Percentiles rank a stretch among this genome's conserved stretches.
Conservation (phyloP, 2,888 invertebrate species). For the Spisula solida region DNA sequence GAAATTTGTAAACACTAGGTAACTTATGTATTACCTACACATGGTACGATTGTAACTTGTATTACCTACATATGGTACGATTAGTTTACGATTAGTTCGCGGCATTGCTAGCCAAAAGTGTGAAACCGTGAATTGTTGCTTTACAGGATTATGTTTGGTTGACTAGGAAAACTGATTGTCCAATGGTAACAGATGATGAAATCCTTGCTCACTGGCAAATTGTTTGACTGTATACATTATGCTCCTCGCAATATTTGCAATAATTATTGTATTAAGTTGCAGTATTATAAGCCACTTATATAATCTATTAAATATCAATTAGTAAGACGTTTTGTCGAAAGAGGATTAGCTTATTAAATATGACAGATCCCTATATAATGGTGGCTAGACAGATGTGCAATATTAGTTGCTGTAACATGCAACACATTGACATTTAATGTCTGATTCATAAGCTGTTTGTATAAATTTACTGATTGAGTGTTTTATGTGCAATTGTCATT, state of each 20-base stretch:
- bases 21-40: background rate
- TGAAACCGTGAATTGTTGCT: background rate
- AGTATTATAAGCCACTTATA: background rate
- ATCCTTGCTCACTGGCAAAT: background rate
- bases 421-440: constrained; percentile 4
- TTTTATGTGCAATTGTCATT: too few species aligned
- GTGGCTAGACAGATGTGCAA: constrained; percentile 20
- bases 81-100: background rate
- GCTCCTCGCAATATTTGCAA: background rate
- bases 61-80: background rate
- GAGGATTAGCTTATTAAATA: background rate
- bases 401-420: background rate
- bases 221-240: background rate
- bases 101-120: background rate
- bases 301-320: constrained; percentile 5
- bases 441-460: too few species aligned
- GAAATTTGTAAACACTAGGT: background rate
- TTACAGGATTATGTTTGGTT: background rate
- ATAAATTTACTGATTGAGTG: too few species aligned
- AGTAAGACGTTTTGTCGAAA: background rate
- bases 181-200: background rate
- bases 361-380: background rate
- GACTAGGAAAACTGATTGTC: background rate
- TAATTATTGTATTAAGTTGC: background rate
- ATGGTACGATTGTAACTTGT: background rate